Base-by-base conservation (phyloP, 2,888 invertebrate genomes). In the Orthosia gracilis region DNA sequence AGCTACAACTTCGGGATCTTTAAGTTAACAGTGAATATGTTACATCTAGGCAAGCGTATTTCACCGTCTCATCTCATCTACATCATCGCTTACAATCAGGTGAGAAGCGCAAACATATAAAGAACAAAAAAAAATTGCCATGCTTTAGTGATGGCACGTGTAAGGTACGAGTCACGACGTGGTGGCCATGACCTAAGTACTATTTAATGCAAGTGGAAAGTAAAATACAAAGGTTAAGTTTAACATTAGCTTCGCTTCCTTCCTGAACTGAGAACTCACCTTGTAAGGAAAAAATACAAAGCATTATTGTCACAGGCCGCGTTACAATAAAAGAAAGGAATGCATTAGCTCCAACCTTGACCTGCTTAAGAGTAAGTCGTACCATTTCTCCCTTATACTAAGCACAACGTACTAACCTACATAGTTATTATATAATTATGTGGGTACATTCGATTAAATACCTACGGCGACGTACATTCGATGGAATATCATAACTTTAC, bases 331-430 rank as follows among this genome's bases (percentile, higher is more conserved):
- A 58, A 73, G 47, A 59, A 79, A 64, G 54, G 18, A 79, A 31
- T 58, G 57, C 73, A 70, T 55, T 62, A 69, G 23, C 4, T n/a
- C 0, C 17, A 9, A 21, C 76, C 63, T 59, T 76, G 80, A 31
- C 80, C 73, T 13, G 18, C 15, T 72, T 49, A 11, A n/a, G 57
- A 40, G 23, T 15, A 26, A 18, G 26, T 40, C 23, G 49, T 17
- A 17, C 23, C 50, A 62, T 76, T 57, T 66, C 47, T n/a, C 13
- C 47, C 1, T 0, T 0, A 2, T 9, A 45, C 1, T 0, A 26
- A 26, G 47, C 17, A 40, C n/a, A n/a, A 31, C 45, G 17, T 17
- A 26, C n/a, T 31, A 15, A 18, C 13, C n/a, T n/a, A 21, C 50
- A 26, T 52, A n/a, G n/a, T n/a, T 3, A 31, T n/a, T 62, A 54